Evolutionary conservation across 2,113 vertebrate genomes (phyloP), one percentile per base, ranked within the genome.

Genomic region (Brachypteracias leptosomus): DNA sequence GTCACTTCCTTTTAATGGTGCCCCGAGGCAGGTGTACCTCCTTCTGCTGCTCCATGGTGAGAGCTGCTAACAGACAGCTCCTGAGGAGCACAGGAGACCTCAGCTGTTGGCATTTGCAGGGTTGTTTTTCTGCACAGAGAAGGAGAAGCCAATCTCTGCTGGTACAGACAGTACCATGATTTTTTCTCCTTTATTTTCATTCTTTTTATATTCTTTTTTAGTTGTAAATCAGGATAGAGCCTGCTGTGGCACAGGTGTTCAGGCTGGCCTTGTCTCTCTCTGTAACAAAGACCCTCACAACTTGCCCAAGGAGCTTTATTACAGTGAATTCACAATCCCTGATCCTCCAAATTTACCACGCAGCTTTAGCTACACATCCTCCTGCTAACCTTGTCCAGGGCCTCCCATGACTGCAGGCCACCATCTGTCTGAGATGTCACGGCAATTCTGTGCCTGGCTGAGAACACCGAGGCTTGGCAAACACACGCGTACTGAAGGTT

Each of bases 351-450:
- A 51, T n/a, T 31, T 31, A 15, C 38, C 2, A 1, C 0, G 36
- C 74, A 54, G 40, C 18, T 82, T 21, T 66, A 22, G 5, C 47
- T 16, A 51, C 8, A 3, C n/a, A 19, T 25, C 42, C 46, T 44
- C 55, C 40, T 1, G 5, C 81, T 36, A 14, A 26, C 40, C 35
- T 35, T 44, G 57, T 2, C 84, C 40, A 7, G 59, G 68, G 84
- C 80, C 52, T 82, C 42, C 21, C 29, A 1, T 4, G n/a, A 11
- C 40, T 13, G 33, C 57, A 28, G 91, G 54, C 57, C 88, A 13
- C 1, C 59, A 13, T 0, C 42, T 2, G 0, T 47, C 4, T 2
- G 4, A 40, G 25, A 54, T 2, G 9, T 5, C 52, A 22, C 0
- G 15, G 66, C 42, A 35, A 1, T 26, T 54, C 33, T 19, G 65